A percentile compares a stretch with the other conserved stretches of the same genome.
Evolutionary conservation across 2,888 invertebrate species (phyloP).

Genomic region (Glyphotaelius pellucidus): DNA sequence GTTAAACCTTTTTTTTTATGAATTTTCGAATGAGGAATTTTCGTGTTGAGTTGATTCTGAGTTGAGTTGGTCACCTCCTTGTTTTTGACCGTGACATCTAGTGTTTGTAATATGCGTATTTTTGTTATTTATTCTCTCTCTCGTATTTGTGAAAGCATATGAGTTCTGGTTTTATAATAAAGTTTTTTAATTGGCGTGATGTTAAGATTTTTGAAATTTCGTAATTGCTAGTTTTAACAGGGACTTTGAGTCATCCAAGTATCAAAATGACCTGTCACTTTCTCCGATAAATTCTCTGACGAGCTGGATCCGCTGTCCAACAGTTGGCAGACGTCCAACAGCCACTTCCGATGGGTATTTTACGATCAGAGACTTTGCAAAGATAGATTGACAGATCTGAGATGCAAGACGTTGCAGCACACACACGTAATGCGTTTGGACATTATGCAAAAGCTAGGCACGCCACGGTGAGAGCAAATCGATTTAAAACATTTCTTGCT

Average conservation of each 20-base stretch:
- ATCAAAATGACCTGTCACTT: not conserved
- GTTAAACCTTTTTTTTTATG: no score
- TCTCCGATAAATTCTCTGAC: not conserved
- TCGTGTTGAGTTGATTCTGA: no score
- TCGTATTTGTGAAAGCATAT: no score
- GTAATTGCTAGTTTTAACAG: no score
- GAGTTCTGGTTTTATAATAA: no score
- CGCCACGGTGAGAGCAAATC: not conserved
- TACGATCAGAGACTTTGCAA: not conserved
- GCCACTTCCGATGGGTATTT: slow-evolving; percentile 25
- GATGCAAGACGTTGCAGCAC: not conserved
- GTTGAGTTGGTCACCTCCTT: no score
- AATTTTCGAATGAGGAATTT: no score
- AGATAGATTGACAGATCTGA: not conserved
- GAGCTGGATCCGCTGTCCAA: not conserved
- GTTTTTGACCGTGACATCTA: no score
- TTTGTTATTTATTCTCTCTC: no score
- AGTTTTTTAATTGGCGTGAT: no score
- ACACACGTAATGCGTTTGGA: not conserved
- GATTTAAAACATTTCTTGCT: not conserved
- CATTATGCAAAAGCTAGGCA: not conserved
- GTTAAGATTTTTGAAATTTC: no score
- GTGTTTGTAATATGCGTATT: no score
- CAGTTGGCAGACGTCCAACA: slow-evolving; percentile 5
- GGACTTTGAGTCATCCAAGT: not conserved